These are phyloP conservation scores for Clunio marinus DNA, from an alignment of 2,888 invertebrate genomes.

Conservation along the genomic window DNA sequence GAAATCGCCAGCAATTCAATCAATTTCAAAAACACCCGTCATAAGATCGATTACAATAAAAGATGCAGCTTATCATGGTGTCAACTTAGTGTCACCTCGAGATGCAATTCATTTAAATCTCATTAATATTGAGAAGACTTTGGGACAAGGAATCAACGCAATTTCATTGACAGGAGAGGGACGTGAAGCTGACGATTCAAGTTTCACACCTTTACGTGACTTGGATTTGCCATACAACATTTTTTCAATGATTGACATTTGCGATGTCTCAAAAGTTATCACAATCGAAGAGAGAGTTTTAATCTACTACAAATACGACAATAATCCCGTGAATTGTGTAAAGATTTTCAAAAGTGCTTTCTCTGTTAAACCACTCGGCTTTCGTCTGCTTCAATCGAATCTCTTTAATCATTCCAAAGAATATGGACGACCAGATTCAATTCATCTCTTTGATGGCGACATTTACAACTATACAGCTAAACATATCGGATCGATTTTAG, in stretches of 20 bases:
- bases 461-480: conserved; percentile 79
- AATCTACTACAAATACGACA: conserved; percentile 95
- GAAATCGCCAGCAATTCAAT: conserved; percentile 86
- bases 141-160: conserved; percentile 87
- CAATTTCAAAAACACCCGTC: conserved; percentile 79
- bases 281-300: conserved; percentile 83
- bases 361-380: conserved; percentile 81
- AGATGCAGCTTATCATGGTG: conserved; percentile 83
- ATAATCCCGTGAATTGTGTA: conserved; percentile 92
- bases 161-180: conserved; percentile 91
- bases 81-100: conserved; percentile 85
- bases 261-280: conserved; percentile 90
- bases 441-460: conserved; percentile 88
- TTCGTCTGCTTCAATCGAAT: conserved; percentile 85
- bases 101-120: conserved; percentile 73
- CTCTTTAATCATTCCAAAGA: conserved; percentile 81
- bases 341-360: conserved; percentile 90
- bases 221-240: conserved; percentile 82
- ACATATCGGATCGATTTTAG: conserved; percentile 67
- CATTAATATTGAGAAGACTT: conserved; percentile 69
- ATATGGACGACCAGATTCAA: conserved; percentile 76
- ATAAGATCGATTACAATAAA: conserved; percentile 78
- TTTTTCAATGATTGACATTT: conserved; percentile 93
- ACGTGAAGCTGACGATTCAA: conserved; percentile 78
- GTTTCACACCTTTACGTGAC: conserved; percentile 78